Evolutionary conservation across 23 tunicate genomes (phyloP).

Genomic region (Corella eumyota): DNA sequence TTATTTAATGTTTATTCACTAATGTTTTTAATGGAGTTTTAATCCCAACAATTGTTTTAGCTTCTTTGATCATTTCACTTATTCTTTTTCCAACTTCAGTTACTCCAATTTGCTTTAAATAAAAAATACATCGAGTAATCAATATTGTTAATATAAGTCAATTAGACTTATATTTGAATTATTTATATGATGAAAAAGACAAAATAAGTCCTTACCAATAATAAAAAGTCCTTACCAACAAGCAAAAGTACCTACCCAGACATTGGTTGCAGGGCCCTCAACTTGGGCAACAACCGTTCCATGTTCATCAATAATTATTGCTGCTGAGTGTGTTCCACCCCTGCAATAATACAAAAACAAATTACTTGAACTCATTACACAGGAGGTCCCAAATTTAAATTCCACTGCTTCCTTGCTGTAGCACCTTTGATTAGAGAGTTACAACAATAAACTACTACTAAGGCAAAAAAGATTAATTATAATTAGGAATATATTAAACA

Average conservation of each 20-base stretch:
- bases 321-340: slow-evolving; percentile 51
- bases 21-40: slow-evolving; percentile 7
- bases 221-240: too few relatives aligned
- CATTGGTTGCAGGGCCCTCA: slow-evolving; percentile 42
- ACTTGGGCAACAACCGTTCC: slow-evolving; percentile 38
- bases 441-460: too few relatives aligned
- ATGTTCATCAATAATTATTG: slow-evolving; percentile 39
- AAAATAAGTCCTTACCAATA: too few relatives aligned
- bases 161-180: too few relatives aligned
- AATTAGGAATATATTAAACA: too few relatives aligned
- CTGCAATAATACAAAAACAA: slow-evolving; percentile 6
- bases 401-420: too few relatives aligned
- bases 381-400: too few relatives aligned
- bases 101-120: slow-evolving; percentile 49
- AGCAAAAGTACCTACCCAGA: slow-evolving; percentile 59
- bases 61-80: slow-evolving; percentile 34
- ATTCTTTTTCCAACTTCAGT: slow-evolving; percentile 35
- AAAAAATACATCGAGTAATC: not conserved
- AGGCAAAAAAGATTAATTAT: too few relatives aligned
- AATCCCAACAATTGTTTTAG: slow-evolving; percentile 53
- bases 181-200: too few relatives aligned
- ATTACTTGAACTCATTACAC: too few relatives aligned
- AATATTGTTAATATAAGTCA: not conserved
- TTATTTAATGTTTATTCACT: slow-evolving; percentile 6
- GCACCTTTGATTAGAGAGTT: too few relatives aligned